These are phyloP conservation scores for Nicator chloris DNA, from an alignment of 2,113 vertebrate genomes.

Conservation along the genomic window DNA sequence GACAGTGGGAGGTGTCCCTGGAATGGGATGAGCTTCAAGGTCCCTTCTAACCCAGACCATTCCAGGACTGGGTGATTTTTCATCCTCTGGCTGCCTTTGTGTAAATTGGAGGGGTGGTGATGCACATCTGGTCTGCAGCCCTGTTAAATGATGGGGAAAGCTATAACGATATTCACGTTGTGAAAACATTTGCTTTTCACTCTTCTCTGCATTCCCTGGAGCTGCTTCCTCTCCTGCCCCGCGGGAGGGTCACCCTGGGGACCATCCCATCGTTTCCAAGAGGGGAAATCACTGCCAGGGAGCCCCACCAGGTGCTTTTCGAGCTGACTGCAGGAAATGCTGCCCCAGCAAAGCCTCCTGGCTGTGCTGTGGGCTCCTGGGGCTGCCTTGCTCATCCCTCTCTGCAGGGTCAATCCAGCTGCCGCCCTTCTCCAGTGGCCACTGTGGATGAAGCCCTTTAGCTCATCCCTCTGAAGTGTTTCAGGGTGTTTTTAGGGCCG, in stretches of 20 bases:
- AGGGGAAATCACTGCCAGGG: background rate
- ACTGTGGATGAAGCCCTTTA: fast-evolving
- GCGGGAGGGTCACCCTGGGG: fast-evolving
- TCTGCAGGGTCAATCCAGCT: fast-evolving
- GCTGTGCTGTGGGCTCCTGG: background rate
- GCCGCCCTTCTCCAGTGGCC: background rate
- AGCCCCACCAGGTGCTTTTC: background rate
- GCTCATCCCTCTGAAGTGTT: background rate
- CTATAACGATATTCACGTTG: background rate
- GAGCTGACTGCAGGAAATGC: background rate
- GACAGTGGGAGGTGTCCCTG: fast-evolving
- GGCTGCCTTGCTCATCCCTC: background rate
- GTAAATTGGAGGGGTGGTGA: background rate
- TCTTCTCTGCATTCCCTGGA: background rate
- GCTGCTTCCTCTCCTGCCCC: background rate
- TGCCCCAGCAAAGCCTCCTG: fast-evolving
- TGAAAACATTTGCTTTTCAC: background rate
- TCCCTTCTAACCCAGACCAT: background rate
- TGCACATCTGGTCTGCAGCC: background rate
- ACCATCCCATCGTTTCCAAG: background rate
- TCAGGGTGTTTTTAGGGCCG: background rate
- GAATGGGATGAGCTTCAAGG: background rate
- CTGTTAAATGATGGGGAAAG: background rate
- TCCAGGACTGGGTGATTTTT: background rate
- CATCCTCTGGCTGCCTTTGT: background rate